phyloP scores from a whole-genome alignment of 2,113 vertebrate genomes.

The Ptilorrhoa leucosticta region DNA sequence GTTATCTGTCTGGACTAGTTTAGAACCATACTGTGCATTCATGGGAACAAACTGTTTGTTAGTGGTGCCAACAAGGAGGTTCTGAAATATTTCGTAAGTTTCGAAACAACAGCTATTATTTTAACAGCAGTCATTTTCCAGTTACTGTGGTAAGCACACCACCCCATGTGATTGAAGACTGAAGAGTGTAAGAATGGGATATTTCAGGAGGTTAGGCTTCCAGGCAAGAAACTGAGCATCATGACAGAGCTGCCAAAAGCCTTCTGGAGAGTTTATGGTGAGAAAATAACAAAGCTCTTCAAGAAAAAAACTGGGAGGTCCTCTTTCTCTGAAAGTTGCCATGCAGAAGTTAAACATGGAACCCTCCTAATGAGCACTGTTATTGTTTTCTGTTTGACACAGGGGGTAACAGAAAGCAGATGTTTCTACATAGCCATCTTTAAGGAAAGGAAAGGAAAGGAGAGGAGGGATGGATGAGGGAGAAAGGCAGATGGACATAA shows the following conservation, averaged over 20 bases:
- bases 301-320: constrained; percentile 2
- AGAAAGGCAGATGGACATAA: not conserved
- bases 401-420: constrained; percentile 5
- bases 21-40: not conserved
- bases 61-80: not conserved
- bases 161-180: not conserved
- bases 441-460: not conserved
- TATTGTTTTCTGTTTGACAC: constrained; percentile 11
- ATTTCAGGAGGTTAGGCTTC: not conserved
- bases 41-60: not conserved
- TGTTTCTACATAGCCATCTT: not conserved
- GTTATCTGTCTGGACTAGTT: not conserved
- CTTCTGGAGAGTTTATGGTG: not conserved
- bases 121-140: not conserved
- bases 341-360: not conserved
- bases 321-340: not conserved
- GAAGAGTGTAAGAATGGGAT: not conserved
- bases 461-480: not conserved
- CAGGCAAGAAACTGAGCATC: not conserved
- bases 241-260: not conserved
- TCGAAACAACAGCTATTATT: not conserved
- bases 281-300: constrained; percentile 16
- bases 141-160: not conserved
- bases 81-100: not conserved
- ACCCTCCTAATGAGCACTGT: constrained; percentile 1